These are phyloP conservation scores for Muscidifurax raptorellus DNA, from an alignment of 1,140 invertebrate genomes.

Conservation along the genomic window DNA sequence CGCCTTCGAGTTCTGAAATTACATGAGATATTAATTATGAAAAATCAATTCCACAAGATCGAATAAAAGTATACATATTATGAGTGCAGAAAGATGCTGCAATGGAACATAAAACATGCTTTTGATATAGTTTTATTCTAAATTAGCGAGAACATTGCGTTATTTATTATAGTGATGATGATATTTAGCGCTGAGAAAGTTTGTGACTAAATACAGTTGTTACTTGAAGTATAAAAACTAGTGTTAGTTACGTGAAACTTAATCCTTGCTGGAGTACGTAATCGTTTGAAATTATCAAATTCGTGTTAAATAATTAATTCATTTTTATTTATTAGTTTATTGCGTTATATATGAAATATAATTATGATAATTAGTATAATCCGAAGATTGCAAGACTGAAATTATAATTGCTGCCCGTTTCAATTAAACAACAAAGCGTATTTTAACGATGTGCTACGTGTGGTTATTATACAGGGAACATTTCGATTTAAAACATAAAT, in stretches of 20 bases:
- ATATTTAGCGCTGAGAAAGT: too few species aligned
- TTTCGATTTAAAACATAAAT: background rate
- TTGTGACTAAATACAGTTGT: too few species aligned
- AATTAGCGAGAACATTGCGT: background rate
- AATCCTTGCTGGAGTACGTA: constrained; percentile 1
- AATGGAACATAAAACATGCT: background rate
- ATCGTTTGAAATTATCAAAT: background rate
- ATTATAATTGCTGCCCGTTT: background rate
- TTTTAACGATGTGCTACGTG: background rate
- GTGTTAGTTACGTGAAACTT: background rate
- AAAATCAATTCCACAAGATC: constrained; percentile 33
- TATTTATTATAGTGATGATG: background rate
- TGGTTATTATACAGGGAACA: background rate
- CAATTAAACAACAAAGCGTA: too few species aligned
- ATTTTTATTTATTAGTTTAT: background rate
- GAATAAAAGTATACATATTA: background rate
- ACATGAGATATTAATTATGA: background rate
- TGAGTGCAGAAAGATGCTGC: too few species aligned
- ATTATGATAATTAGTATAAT: background rate
- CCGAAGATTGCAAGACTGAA: background rate
- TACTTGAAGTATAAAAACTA: background rate
- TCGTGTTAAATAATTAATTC: background rate
- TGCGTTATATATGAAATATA: background rate
- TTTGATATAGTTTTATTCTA: background rate
- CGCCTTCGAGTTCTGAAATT: constrained; percentile 78